Conservation (phyloP, 2,888 invertebrate species). For the Sinopyrophorus schimmeli region DNA sequence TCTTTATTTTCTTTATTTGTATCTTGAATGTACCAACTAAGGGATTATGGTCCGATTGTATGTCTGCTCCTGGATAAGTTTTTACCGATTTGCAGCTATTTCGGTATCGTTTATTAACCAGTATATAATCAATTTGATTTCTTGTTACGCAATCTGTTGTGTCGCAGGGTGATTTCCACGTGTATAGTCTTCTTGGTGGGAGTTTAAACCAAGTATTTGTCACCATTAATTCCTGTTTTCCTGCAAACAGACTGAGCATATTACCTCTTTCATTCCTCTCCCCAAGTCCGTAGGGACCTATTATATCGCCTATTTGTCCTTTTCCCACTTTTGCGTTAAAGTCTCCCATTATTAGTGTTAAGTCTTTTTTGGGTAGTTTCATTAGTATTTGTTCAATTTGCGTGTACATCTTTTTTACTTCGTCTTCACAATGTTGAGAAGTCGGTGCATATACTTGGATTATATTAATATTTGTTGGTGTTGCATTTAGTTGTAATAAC, state of each 20-base stretch:
- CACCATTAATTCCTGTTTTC: neutral
- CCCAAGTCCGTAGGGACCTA: neutral
- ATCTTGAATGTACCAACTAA: conserved; percentile 8
- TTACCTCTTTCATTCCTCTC: conserved; percentile 8
- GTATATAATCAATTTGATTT: conserved; percentile 34
- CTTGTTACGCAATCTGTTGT: neutral
- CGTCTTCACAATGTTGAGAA: neutral
- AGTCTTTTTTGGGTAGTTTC: conserved; percentile 12
- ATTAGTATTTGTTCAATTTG: conserved; percentile 15
- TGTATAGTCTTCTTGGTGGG: neutral
- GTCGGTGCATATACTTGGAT: conserved; percentile 19
- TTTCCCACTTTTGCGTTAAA: conserved; percentile 20
- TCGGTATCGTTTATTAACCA: conserved; percentile 31
- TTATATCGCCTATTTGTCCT: neutral
- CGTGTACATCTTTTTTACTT: conserved; percentile 13
- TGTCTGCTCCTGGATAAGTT: conserved; percentile 34
- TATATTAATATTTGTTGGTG: conserved; percentile 7
- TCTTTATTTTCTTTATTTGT: neutral
- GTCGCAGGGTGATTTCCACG: neutral
- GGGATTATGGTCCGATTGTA: conserved; percentile 31
- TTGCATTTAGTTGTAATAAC: conserved; percentile 2
- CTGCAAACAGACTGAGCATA: neutral
- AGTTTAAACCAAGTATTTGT: neutral
- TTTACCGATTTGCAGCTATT: conserved; percentile 22
- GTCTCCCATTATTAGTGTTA: conserved; percentile 15